Base-by-base conservation (phyloP, 2,113 vertebrate genomes). In the Python bivittatus region DNA sequence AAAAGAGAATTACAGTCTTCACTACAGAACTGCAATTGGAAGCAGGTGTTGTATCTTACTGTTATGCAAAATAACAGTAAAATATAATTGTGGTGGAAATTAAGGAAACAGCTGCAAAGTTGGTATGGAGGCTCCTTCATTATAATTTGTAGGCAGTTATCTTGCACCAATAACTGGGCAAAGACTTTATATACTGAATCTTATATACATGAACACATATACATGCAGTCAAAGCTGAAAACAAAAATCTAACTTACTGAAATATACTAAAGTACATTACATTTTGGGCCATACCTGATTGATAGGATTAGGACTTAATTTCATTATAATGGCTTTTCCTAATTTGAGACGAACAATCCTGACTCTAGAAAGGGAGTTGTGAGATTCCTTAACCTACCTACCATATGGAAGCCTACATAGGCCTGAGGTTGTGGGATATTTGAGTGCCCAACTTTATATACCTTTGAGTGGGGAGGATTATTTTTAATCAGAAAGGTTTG, bases 21-120 rank as follows among this genome's bases (percentile, higher is more conserved):
- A 96, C 96, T 98, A 94, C 95, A 91, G 96, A 96, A 96, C 96
- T 96, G 96, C 97, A 94, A 96, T 97, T 97, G 96, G 97, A 97
- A 97, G 98, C 98, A 98, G 98, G 98, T 98, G 98, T 97, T 98
- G 97, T 96, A 96, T 97, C 97, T 97, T 97, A 97, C 97, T 98
- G 97, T 98, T 97, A 97, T 97, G 97, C 97, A 98, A 97, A 98
- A 96, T 96, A 97, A 97, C 97, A 96, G 96, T 96, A 97, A 98
- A 98, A 98, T 97, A 97, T 97, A 97, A 98, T 97, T 97, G 96
- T 96, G 90, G 93, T 93, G 95, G 96, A 97, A 97, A 98, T 98
- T 96, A 97, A 96, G 96, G 97, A 98, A 97, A 97, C 98, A 98
- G 97, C 98, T 98, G 97, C 97, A 97, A 96, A 97, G 95, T 96